phyloP scores from a whole-genome alignment of 2,797 vertebrate genomes.

The Orientallactaga sibirica region DNA sequence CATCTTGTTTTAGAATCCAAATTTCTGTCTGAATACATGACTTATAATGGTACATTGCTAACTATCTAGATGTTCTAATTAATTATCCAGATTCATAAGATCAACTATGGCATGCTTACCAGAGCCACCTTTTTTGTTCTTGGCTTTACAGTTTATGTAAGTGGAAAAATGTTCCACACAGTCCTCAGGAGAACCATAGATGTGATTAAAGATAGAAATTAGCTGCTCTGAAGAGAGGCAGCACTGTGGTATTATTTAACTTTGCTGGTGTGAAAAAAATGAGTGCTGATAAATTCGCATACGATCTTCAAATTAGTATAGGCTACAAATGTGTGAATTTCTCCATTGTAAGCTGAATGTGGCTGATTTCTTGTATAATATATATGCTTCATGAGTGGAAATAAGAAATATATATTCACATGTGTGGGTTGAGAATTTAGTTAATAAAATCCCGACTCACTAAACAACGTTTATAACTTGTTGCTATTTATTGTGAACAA shows the following conservation, averaged over 20 bases:
- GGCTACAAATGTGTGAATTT: background rate
- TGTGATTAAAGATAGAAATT: constrained; percentile 34
- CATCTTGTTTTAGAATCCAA: constrained; percentile 31
- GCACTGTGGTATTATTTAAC: background rate
- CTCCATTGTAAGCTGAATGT: background rate
- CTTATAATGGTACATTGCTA: constrained; percentile 19
- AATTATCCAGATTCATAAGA: constrained; percentile 46
- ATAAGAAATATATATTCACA: constrained; percentile 12
- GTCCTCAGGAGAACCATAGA: constrained; percentile 46
- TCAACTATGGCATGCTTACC: background rate
- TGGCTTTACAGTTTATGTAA: constrained; percentile 41
- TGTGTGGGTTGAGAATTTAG: background rate
- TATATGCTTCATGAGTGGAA: background rate
- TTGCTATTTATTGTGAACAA: constrained; percentile 33
- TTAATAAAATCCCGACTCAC: constrained; percentile 4
- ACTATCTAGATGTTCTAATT: background rate
- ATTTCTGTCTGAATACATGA: constrained; percentile 10
- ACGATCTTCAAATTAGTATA: constrained; percentile 27
- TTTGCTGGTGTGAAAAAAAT: constrained; percentile 15
- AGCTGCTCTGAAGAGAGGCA: background rate
- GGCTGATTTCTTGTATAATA: background rate
- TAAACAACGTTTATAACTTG: constrained; percentile 44
- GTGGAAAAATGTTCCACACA: background rate
- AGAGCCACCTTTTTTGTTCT: background rate
- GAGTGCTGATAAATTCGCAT: constrained; percentile 16